Percentiles rank a stretch among this genome's conserved stretches.
These are phyloP conservation scores for Chloroclystis v-ata DNA, from an alignment of 2,888 invertebrate genomes.

Conservation along the genomic window DNA sequence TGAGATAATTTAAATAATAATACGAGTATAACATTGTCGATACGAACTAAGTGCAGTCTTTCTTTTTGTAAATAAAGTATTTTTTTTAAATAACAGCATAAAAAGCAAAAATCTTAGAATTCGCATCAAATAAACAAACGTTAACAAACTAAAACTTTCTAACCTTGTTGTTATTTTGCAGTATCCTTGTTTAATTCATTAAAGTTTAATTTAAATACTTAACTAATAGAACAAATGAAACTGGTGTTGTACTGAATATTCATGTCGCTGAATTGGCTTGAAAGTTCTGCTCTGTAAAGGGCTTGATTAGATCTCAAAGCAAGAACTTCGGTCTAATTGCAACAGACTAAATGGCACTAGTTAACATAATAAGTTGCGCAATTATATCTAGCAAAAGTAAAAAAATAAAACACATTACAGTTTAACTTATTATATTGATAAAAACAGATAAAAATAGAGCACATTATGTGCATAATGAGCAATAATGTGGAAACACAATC, in stretches of 20 bases:
- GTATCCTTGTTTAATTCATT: conserved; percentile 9
- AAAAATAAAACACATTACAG: too few species aligned
- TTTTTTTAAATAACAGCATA: background rate
- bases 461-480: too few species aligned
- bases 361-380: too few species aligned
- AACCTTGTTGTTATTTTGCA: background rate
- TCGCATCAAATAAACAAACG: background rate
- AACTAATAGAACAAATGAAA: conserved; percentile 33
- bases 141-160: too few species aligned
- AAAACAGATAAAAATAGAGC: too few species aligned
- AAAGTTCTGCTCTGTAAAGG: conserved; percentile 46
- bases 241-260: conserved; percentile 45
- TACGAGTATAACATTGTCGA: too few species aligned
- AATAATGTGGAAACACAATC: too few species aligned
- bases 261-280: conserved; percentile 34
- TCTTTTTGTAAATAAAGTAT: too few species aligned
- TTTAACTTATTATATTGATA: too few species aligned
- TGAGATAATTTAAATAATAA: too few species aligned
- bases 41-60: too few species aligned
- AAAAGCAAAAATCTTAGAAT: background rate
- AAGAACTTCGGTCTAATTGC: conserved; percentile 59
- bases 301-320: conserved; percentile 36
- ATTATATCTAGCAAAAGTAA: too few species aligned
- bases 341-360: conserved; percentile 10
- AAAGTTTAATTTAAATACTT: conserved; percentile 24